Percentiles rank a stretch among this genome's conserved stretches.
phyloP scores from a whole-genome alignment of 2,797 vertebrate genomes.

The Eremophila alpestris region DNA sequence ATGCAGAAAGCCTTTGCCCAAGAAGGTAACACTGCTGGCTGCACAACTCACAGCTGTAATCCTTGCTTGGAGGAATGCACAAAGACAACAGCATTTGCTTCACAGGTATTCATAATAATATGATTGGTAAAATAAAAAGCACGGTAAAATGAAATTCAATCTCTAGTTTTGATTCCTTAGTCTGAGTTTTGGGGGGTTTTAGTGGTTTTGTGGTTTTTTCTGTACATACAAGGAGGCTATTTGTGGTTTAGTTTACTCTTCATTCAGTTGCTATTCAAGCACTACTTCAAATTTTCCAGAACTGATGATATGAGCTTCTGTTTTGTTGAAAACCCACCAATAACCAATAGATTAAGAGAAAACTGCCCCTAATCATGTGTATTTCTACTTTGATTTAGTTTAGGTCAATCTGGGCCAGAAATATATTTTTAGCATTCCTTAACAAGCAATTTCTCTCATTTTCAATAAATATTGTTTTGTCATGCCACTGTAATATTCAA shows the following conservation, averaged over 20 bases:
- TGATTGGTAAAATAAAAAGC: neutral
- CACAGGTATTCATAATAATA: neutral
- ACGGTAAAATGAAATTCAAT: neutral
- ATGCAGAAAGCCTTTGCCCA: neutral
- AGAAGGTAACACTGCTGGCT: neutral
- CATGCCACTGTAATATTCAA: neutral
- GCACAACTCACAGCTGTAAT: neutral
- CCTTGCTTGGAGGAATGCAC: neutral
- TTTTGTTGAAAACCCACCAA: neutral
- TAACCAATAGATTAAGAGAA: neutral
- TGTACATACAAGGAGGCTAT: neutral
- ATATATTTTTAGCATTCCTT: neutral
- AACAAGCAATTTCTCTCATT: neutral
- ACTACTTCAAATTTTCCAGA: neutral
- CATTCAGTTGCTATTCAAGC: neutral
- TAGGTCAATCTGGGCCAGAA: neutral
- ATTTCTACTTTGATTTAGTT: neutral
- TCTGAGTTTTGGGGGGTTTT: accelerated
- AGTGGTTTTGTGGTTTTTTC: accelerated
- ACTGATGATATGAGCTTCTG: neutral
- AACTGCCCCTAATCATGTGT: neutral
- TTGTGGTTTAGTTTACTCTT: neutral
- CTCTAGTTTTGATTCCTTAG: neutral
- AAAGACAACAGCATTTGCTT: neutral
- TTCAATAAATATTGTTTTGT: constrained; percentile 31